Base-by-base conservation (phyloP, 2,797 vertebrate species). In the Tolypeutes matacus region DNA sequence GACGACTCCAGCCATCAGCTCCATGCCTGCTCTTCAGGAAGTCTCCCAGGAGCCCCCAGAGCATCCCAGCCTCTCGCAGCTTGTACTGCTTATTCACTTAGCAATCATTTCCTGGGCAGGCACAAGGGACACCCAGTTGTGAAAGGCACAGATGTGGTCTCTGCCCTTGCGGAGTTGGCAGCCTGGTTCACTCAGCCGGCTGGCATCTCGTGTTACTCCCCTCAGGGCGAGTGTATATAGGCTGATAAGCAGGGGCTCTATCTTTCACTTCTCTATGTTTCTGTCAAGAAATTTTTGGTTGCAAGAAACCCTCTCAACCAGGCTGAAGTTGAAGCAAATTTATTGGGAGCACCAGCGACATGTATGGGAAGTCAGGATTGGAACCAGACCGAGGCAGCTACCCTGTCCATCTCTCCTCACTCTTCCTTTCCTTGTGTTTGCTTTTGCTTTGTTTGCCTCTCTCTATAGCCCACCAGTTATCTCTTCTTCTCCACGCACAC, bases 141-240 rank as follows among this genome's bases (percentile, higher is more conserved):
- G 29, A 31, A 27, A 23, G 11, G 12, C 4, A 0, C 3, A 8
- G 14, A 21, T 1, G 0, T 15, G 46, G 8, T 15, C 2, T 86
- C 46, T 21, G 58, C 77, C 39, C n/a, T 72, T 1, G 0, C 17
- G 65, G 81, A 27, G 46, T 31, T 3, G 34, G 58, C 39, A 62
- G 36, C 58, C 58, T 62, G 78, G 18, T 27, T 29, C 14, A 15
- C 51, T 49, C 15, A 13, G 25, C n/a, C 39, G 15, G 25, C 64
- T 6, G 2, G 14, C 72, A 3, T 64, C 64, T 77, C 53, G 72
- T 18, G 4, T 49, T 17, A 20, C 39, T 39, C 70, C 34, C 4
- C 9, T 2, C 1, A 5, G 69, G 58, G 14, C 2, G 4, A 36
- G 49, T n/a, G 8, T 17, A 21, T 18, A 69, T 18, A 18, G n/a